Conservation (phyloP, 2,113 vertebrate genomes). For the Rhagologus leucostigma region DNA sequence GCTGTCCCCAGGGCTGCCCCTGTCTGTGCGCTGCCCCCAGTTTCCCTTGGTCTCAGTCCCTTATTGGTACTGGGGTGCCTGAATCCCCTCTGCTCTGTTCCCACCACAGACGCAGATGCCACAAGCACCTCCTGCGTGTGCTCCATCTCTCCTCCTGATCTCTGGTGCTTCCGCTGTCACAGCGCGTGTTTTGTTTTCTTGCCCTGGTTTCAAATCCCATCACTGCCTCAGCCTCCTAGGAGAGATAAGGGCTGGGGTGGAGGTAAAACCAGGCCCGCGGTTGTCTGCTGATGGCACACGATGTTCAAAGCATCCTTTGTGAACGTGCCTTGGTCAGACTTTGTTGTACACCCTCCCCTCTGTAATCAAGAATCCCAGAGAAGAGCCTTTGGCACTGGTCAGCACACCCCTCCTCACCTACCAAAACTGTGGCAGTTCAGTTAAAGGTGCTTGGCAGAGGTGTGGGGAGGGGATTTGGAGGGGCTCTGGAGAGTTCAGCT, state of each 20-base stretch:
- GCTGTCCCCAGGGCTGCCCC: background rate
- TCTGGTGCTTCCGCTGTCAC: fast-evolving
- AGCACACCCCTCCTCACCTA: fast-evolving
- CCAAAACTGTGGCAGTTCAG: background rate
- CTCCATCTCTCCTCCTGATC: background rate
- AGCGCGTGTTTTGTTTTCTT: background rate
- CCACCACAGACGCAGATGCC: background rate
- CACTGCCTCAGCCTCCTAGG: background rate
- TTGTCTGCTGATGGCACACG: background rate
- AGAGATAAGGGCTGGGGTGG: background rate
- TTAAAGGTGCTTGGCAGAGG: background rate
- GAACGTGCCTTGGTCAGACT: fast-evolving
- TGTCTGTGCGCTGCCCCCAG: fast-evolving
- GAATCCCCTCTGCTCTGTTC: background rate
- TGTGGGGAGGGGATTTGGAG: background rate
- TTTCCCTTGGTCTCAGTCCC: background rate
- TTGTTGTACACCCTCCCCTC: background rate
- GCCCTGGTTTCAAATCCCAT: background rate
- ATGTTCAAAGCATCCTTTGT: background rate
- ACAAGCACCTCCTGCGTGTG: background rate
- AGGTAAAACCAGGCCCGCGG: conserved; percentile 4
- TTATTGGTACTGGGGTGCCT: background rate
- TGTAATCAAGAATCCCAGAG: background rate
- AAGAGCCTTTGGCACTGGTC: background rate
- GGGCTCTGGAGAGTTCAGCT: background rate